Base-by-base conservation (phyloP, 2,797 vertebrate species). In the Synaphobranchus kaupii region DNA sequence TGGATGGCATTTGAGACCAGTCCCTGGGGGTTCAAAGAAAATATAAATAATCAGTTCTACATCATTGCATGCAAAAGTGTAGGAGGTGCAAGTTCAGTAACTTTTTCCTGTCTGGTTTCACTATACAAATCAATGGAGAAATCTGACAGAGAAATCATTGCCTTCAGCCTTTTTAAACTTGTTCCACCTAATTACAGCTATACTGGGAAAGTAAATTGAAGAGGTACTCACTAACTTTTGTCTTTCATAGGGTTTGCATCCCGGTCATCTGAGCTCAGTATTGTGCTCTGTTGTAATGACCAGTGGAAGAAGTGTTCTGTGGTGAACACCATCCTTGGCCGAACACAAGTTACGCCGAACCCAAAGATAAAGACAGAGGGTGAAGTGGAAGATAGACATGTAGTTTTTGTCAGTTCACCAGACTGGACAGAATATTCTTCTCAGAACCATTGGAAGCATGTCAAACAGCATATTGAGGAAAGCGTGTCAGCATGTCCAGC, bases 311-410 rank as follows among this genome's bases (percentile, higher is more conserved):
- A 84, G 34, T 63, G 31, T 17, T 66, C 2, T 9, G 17, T 54
- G 17, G 83, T 54, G 8, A 84, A 84, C 83, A 84, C 83, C 83
- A 84, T 60, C 83, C n/a, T 84, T 28, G 28, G 56, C 83, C 10
- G 25, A 48, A 2, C 0, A 15, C 13, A 17, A 3, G 44, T 48
- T n/a, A 5, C 20, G 78, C 20, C 78, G 2, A 44, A 44, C 17
- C 34, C 6, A 48, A 22, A 25, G 13, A n/a, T 66, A 66, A 66
- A 81, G 78, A 48, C 4, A 48, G 34, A 47, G 17, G 78, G 34
- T 22, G 34, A 22, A 81, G 78, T 47, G 15, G 13, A 15, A 47
- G 39, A 17, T 15, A 28, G 15, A 39, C 83, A 58, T 28, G 34
- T 7, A 4, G 60, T 28, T 39, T 31, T 63, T n/a, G 17, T n/a